Evolutionary conservation across 2,888 invertebrate species (phyloP), one percentile per base, ranked within the genome.

Genomic region (Brenthis ino): DNA sequence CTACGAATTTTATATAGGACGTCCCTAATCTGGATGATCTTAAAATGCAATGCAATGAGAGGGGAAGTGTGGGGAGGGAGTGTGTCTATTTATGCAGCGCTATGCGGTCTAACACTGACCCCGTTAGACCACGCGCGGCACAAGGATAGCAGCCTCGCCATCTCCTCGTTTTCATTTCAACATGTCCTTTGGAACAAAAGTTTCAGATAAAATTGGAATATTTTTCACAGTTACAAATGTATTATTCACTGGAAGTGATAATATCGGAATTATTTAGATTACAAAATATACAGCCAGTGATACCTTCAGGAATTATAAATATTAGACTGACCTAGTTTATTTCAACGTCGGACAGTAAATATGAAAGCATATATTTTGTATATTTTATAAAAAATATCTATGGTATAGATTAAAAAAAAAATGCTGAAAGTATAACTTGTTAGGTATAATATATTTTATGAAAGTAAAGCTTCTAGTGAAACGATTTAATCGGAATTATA

Each of bases 71-170:
- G 75, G 80, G 81, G 80, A 75, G 77, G 78, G 75, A 68, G 72
- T 65, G 79, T 79, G 79, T 85, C 89, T 90, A 91, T 90, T 91
- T 90, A 85, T 87, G 89, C 89, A 87, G 85, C 82, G 86, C 87
- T 88, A 88, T 89, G 89, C 85, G 91, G 88, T 90, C 91, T 92
- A 92, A 90, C 91, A 92, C 91, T 92, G 92, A 91, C 91, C 92
- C 83, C 88, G 89, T 89, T 91, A 88, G 85, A 82, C 83, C 85
- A 86, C 86, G 84, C 88, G 86, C 87, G 63, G 87, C 87, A 89
- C 87, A 88, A 89, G 78, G 76, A 76, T 75, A 73, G 66, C 77
- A 68, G 71, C 71, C 61, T 73, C 74, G 75, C 77, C 78, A 82
- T 82, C 85, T 72, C 65, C 65, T 68, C 70, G 57, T 65, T 72